Conservation (phyloP, 2,888 invertebrate genomes). For the Pyrocoelia pectoralis region DNA sequence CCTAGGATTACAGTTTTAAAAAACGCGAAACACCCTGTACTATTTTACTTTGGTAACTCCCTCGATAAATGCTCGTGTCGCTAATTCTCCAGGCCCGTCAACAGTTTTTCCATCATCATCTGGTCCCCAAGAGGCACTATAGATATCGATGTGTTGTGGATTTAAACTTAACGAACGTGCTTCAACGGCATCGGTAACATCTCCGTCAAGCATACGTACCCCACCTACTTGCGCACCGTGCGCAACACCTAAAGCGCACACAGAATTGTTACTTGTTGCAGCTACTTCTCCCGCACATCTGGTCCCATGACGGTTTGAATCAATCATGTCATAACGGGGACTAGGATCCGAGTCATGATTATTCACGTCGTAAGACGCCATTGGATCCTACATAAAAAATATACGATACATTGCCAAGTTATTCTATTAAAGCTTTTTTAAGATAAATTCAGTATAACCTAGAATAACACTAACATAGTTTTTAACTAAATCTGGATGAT, state of each 20-base stretch:
- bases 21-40: background rate
- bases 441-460: too few species aligned
- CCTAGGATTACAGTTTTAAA: slow-evolving; percentile 62
- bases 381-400: slow-evolving; percentile 75
- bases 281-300: slow-evolving; percentile 98
- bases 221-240: slow-evolving; percentile 91
- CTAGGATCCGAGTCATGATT: slow-evolving; percentile 95
- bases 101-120: slow-evolving; percentile 99
- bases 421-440: too few species aligned
- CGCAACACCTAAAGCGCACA: slow-evolving; percentile 97
- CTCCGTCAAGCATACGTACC: slow-evolving; percentile 97
- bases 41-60: slow-evolving; percentile 92
- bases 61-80: slow-evolving; percentile 93
- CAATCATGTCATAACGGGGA: slow-evolving; percentile 96
- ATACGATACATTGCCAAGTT: background rate
- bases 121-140: slow-evolving; percentile 98
- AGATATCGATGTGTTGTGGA: slow-evolving; percentile 97
- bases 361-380: slow-evolving; percentile 97
- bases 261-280: slow-evolving; percentile 93
- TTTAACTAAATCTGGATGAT: slow-evolving; percentile 89
- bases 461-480: slow-evolving; percentile 91
- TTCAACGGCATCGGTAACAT: slow-evolving; percentile 98
- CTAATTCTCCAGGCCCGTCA: slow-evolving; percentile 95
- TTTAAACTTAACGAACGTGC: slow-evolving; percentile 93
- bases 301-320: slow-evolving; percentile 95